Evolutionary conservation across 2,797 vertebrate genomes (phyloP).

Genomic region (Neoniphon sammara): DNA sequence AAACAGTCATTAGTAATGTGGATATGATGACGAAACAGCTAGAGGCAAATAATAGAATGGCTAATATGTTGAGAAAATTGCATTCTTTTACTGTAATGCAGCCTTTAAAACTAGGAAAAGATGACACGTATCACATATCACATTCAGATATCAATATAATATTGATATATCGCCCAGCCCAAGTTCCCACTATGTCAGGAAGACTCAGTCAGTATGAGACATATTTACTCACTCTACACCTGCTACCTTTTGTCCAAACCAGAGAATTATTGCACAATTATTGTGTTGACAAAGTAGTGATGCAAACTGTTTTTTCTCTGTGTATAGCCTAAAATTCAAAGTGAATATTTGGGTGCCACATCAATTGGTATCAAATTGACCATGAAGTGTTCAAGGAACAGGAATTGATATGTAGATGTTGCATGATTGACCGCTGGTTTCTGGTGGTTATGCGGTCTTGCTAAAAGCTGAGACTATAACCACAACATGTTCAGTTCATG

Average conservation of each 20-base stretch:
- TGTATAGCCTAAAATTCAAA: neutral
- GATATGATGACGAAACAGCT: no score
- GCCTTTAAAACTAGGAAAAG: no score
- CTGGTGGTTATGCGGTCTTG: no score
- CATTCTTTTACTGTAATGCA: no score
- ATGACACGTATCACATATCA: no score
- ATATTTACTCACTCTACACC: slow-evolving; percentile 4
- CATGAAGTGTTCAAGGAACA: neutral
- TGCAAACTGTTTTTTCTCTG: neutral
- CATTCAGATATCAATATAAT: no score
- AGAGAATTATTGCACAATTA: slow-evolving; percentile 13
- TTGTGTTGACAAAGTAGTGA: slow-evolving; percentile 5
- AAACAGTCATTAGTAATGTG: no score
- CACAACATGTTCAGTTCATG: neutral
- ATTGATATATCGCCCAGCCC: no score
- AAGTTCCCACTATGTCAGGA: no score
- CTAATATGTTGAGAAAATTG: no score
- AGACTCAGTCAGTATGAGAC: neutral
- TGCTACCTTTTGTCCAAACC: neutral
- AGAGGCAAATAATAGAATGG: no score
- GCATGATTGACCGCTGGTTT: neutral
- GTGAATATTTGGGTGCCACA: neutral
- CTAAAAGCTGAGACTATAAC: neutral
- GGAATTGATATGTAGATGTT: neutral
- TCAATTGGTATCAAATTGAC: neutral